These are phyloP conservation scores for Epinephelus awoara DNA, from an alignment of 2,797 vertebrate genomes.

Conservation along the genomic window DNA sequence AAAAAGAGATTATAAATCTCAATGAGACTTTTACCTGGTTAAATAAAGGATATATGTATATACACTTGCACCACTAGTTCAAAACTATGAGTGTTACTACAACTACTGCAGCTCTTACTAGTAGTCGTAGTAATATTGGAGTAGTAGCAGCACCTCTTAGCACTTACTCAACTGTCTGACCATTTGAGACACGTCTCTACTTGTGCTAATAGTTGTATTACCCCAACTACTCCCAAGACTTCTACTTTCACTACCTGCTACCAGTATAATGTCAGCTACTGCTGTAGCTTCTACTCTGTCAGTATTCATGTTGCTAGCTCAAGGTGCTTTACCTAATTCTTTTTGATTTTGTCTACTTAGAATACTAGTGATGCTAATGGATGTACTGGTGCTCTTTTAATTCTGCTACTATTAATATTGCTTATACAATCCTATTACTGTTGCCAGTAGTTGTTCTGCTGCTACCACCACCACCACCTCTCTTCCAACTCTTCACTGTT, in stretches of 20 bases:
- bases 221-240: background rate
- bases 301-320: background rate
- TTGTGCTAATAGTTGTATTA: background rate
- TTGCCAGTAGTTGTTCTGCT: background rate
- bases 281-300: background rate
- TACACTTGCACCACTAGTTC: background rate
- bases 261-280: slow-evolving; percentile 2
- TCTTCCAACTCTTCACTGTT: background rate
- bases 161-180: no score
- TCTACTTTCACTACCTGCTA: background rate
- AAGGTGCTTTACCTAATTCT: background rate
- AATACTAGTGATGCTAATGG: background rate
- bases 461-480: background rate
- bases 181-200: no score
- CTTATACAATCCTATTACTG: background rate
- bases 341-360: background rate
- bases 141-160: background rate
- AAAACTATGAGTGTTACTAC: background rate
- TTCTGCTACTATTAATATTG: background rate
- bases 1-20: no score
- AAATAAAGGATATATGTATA: no score
- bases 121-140: background rate
- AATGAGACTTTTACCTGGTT: no score
- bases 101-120: no score
- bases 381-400: background rate